Evolutionary conservation across 2,797 vertebrate species (phyloP).

Genomic region (Chanos chanos): DNA sequence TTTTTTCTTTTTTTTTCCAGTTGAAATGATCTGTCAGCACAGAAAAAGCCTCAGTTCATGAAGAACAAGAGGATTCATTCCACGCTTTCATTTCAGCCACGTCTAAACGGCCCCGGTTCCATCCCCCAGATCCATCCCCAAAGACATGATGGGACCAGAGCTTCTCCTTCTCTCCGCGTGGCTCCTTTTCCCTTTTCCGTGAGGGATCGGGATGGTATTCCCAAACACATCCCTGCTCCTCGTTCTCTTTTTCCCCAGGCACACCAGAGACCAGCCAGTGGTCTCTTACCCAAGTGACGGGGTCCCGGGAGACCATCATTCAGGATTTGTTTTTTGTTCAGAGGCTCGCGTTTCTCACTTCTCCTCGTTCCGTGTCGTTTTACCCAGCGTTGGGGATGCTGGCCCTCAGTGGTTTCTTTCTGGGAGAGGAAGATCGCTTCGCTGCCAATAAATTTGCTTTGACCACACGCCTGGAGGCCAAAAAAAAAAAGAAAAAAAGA

Average conservation of each 20-base stretch:
- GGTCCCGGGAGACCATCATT: not conserved
- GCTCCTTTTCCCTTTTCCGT: not conserved
- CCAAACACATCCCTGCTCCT: too few species aligned
- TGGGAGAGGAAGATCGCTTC: not conserved
- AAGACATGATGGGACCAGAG: not conserved
- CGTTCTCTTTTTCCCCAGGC: too few species aligned
- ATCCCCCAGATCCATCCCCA: too few species aligned
- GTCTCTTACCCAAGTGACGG: not conserved
- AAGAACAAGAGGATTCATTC: too few species aligned
- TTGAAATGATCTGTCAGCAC: too few species aligned
- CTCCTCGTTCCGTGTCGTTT: slow-evolving; percentile 24
- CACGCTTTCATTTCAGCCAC: too few species aligned
- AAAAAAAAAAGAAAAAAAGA: slow-evolving; percentile 21
- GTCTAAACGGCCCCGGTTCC: too few species aligned
- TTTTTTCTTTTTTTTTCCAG: too few species aligned
- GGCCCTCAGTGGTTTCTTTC: slow-evolving; percentile 21
- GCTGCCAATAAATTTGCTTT: slow-evolving; percentile 46
- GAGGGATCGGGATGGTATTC: not conserved
- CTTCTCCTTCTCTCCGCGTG: not conserved
- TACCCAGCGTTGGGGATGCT: slow-evolving; percentile 28
- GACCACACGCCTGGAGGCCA: slow-evolving; percentile 50
- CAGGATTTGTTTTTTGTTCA: slow-evolving; percentile 21
- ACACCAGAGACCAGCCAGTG: not conserved
- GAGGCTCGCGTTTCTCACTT: slow-evolving; percentile 5
- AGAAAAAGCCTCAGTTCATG: too few species aligned